A percentile compares a stretch with the other conserved stretches of the same genome.
Evolutionary conservation across 2,888 invertebrate species (phyloP).

Genomic region (Hemaris fuciformis): DNA sequence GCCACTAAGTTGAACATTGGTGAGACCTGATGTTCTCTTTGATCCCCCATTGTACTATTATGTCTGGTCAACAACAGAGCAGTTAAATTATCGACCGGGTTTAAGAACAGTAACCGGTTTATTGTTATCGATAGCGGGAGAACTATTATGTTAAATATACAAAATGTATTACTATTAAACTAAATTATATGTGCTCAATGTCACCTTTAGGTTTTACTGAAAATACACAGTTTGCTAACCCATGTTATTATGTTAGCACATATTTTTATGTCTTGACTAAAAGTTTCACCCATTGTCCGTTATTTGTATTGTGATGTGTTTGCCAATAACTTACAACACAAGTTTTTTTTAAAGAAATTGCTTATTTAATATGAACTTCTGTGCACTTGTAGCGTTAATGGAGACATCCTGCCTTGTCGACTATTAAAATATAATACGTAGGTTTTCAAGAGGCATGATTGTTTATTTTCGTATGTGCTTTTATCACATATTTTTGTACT

Average conservation of each 20-base stretch:
- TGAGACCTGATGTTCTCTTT: background rate
- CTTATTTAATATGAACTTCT: background rate
- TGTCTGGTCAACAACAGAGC: background rate
- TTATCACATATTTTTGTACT: constrained; percentile 7
- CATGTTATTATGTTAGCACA: background rate
- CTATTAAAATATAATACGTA: background rate
- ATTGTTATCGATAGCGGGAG: background rate
- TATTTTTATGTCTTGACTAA: background rate
- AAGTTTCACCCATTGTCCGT: background rate
- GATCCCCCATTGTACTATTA: background rate
- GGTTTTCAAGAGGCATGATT: background rate
- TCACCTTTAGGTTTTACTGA: background rate
- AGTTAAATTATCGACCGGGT: background rate
- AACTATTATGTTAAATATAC: background rate
- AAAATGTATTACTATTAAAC: background rate
- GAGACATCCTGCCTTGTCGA: background rate
- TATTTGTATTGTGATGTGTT: background rate
- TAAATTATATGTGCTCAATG: background rate
- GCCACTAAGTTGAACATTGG: background rate
- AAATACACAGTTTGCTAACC: background rate
- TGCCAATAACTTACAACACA: background rate
- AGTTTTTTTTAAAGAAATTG: background rate
- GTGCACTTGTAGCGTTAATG: background rate
- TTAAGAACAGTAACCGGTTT: background rate
- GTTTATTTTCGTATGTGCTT: constrained; percentile 8